Conservation (phyloP, 2,797 vertebrate genomes). For the Parauchenoglanis punctatus region DNA sequence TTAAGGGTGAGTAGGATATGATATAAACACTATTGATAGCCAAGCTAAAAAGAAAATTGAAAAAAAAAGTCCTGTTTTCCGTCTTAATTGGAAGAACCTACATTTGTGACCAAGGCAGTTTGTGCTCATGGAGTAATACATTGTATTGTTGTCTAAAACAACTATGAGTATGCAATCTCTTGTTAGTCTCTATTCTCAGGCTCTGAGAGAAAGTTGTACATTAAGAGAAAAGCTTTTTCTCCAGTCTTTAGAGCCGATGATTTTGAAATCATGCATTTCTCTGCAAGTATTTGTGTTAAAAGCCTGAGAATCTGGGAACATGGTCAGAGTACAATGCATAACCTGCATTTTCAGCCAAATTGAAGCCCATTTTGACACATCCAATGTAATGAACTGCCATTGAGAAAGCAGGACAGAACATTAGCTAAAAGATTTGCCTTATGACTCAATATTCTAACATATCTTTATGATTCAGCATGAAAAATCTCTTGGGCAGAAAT, state of each 20-base stretch:
- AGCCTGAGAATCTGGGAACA: background rate
- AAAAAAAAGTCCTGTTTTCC: background rate
- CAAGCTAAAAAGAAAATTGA: background rate
- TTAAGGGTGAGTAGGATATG: background rate
- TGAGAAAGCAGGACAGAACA: background rate
- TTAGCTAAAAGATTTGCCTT: background rate
- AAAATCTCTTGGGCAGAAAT: background rate
- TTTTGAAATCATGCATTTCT: background rate
- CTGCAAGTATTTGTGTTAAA: background rate
- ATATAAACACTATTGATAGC: constrained; percentile 2
- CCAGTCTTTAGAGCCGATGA: background rate
- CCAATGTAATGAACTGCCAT: background rate
- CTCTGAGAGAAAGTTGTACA: background rate
- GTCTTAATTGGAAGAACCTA: constrained; percentile 4
- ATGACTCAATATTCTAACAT: background rate
- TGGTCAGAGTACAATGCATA: background rate
- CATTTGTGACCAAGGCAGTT: background rate
- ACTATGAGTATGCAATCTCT: background rate
- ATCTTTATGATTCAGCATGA: background rate
- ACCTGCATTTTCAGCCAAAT: background rate
- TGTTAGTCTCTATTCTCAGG: background rate
- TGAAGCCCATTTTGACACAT: background rate
- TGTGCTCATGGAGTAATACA: background rate
- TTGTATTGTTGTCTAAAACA: background rate
- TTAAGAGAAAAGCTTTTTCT: background rate